phyloP scores from a whole-genome alignment of 2,888 invertebrate genomes.

The Dryobota labecula region DNA sequence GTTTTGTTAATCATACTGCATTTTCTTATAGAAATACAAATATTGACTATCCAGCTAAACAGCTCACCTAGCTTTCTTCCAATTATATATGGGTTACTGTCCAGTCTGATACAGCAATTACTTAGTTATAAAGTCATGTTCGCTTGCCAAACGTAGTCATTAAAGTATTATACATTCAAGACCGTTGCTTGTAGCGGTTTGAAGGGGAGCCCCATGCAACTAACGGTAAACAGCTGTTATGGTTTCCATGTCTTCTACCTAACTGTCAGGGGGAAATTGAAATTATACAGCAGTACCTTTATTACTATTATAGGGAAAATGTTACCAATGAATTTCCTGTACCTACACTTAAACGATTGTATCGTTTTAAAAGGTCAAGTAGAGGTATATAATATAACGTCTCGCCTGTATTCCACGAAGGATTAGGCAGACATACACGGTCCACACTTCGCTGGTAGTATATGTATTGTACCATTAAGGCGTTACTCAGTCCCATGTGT shows the following conservation, averaged over 20 bases:
- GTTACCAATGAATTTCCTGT: neutral
- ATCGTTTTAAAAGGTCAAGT: neutral
- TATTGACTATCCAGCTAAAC: neutral
- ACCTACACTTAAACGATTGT: neutral
- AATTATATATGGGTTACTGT: neutral
- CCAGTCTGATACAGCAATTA: neutral
- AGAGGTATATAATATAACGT: no score
- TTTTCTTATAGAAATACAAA: neutral
- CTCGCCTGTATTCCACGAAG: no score
- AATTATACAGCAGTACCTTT: neutral
- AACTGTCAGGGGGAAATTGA: slow-evolving; percentile 2
- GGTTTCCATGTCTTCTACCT: neutral
- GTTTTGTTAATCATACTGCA: neutral
- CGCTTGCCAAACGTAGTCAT: slow-evolving; percentile 18
- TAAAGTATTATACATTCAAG: slow-evolving; percentile 31
- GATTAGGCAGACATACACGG: no score
- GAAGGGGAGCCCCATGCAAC: slow-evolving; percentile 3
- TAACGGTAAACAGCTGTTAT: slow-evolving; percentile 38
- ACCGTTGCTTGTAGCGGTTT: slow-evolving; percentile 21
- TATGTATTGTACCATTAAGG: neutral
- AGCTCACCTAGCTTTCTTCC: neutral
- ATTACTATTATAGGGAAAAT: neutral
- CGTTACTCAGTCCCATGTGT: neutral
- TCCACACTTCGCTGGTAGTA: no score
- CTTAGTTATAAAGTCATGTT: slow-evolving; percentile 12